These are phyloP conservation scores for Panagrolaimus sp. DNA, from an alignment of 1,140 invertebrate species.

Conservation along the genomic window DNA sequence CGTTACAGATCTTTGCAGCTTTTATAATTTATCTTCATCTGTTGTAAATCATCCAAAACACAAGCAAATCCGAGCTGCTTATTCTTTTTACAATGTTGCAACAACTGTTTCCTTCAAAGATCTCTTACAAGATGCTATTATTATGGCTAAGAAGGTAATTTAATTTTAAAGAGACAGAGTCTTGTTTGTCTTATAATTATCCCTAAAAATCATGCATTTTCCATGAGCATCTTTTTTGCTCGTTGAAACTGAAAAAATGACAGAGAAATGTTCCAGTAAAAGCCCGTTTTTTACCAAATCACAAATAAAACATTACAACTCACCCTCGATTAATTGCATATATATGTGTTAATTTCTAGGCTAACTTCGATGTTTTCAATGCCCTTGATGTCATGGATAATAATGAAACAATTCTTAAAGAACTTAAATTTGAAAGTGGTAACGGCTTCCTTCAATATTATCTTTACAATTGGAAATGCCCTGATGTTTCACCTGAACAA, in stretches of 20 bases:
- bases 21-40: slow-evolving; percentile 95
- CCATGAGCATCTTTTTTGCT: too few species aligned
- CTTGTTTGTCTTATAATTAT: too few species aligned
- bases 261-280: too few species aligned
- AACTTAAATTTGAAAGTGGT: slow-evolving; percentile 94
- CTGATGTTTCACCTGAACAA: slow-evolving; percentile 72
- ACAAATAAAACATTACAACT: too few species aligned
- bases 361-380: slow-evolving; percentile 97
- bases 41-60: slow-evolving; percentile 97
- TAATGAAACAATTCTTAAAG: slow-evolving; percentile 88
- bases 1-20: slow-evolving; percentile 82
- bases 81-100: slow-evolving; percentile 96
- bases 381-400: slow-evolving; percentile 97
- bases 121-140: slow-evolving; percentile 89
- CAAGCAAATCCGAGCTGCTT: slow-evolving; percentile 88
- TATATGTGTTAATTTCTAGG: too few species aligned
- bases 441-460: slow-evolving; percentile 99
- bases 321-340: too few species aligned
- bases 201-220: too few species aligned
- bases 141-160: slow-evolving; percentile 82
- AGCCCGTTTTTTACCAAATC: too few species aligned
- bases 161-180: too few species aligned
- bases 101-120: slow-evolving; percentile 78
- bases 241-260: too few species aligned
- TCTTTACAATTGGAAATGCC: slow-evolving; percentile 98